Evolutionary conservation across 2,888 invertebrate genomes (phyloP).

Genomic region (Scrobipalpa atriplicella): DNA sequence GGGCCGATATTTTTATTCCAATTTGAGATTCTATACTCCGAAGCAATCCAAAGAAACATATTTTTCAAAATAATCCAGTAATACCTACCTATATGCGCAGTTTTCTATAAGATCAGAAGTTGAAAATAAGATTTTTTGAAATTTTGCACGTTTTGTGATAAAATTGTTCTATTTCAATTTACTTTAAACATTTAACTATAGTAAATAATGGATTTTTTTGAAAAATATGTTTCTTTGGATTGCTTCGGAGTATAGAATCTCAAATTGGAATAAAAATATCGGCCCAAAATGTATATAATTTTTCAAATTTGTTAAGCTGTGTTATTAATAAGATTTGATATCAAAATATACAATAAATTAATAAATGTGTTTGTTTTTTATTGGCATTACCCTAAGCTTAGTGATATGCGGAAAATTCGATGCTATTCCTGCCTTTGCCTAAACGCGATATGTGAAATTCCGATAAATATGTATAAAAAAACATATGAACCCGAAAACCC

Average conservation of each 20-base stretch:
- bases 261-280: background rate
- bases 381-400: background rate
- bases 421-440: too few relatives aligned
- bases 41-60: background rate
- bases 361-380: conserved; percentile 50
- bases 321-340: conserved; percentile 79
- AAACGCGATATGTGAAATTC: too few relatives aligned
- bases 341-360: conserved; percentile 76
- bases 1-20: background rate
- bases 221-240: background rate
- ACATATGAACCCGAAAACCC: too few relatives aligned
- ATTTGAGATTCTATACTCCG: background rate
- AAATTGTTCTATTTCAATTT: too few relatives aligned
- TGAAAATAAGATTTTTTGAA: too few relatives aligned
- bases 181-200: too few relatives aligned
- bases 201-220: background rate
- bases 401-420: too few relatives aligned
- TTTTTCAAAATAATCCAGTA: background rate
- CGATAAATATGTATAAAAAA: too few relatives aligned
- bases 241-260: background rate
- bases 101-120: too few relatives aligned
- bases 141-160: too few relatives aligned
- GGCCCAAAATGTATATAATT: conserved; percentile 42
- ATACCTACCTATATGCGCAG: too few relatives aligned
- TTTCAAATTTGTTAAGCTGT: conserved; percentile 68